phyloP scores from a whole-genome alignment of 2,888 invertebrate genomes.

The Schrankia costaestrigalis region DNA sequence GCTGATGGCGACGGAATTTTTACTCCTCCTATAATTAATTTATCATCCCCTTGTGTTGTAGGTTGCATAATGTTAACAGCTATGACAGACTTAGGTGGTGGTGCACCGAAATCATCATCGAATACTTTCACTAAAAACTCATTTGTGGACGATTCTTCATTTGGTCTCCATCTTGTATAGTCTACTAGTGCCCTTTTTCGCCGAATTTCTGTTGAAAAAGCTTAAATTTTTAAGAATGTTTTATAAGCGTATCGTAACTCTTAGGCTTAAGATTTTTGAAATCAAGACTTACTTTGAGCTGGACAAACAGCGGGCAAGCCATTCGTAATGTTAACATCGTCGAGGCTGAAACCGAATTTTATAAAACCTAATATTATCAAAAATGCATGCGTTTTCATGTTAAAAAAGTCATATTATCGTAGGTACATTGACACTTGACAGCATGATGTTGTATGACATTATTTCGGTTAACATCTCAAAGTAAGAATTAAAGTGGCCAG shows the following conservation, averaged over 20 bases:
- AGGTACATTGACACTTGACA: constrained; percentile 58
- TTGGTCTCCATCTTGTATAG: constrained; percentile 66
- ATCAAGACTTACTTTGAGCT: constrained; percentile 49
- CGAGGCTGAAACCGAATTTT: constrained; percentile 45
- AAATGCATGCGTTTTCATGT: constrained; percentile 65
- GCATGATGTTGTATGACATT: constrained; percentile 33
- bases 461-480: constrained; percentile 13
- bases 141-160: constrained; percentile 48
- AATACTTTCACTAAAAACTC: constrained; percentile 73
- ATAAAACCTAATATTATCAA: constrained; percentile 62
- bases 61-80: constrained; percentile 64
- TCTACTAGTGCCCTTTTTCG: constrained; percentile 57
- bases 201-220: constrained; percentile 24
- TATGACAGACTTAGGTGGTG: constrained; percentile 42
- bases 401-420: constrained; percentile 61
- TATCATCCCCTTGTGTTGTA: constrained; percentile 43
- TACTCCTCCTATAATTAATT: constrained; percentile 63
- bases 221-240: not conserved
- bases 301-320: constrained; percentile 48
- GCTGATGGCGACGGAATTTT: constrained; percentile 40
- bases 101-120: constrained; percentile 58
- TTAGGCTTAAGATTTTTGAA: not conserved
- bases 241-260: too few relatives aligned
- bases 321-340: constrained; percentile 44
- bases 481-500: constrained; percentile 33